Evolutionary conservation across 2,797 vertebrate genomes (phyloP), one percentile per base, ranked within the genome.

Genomic region (Argentina silus): DNA sequence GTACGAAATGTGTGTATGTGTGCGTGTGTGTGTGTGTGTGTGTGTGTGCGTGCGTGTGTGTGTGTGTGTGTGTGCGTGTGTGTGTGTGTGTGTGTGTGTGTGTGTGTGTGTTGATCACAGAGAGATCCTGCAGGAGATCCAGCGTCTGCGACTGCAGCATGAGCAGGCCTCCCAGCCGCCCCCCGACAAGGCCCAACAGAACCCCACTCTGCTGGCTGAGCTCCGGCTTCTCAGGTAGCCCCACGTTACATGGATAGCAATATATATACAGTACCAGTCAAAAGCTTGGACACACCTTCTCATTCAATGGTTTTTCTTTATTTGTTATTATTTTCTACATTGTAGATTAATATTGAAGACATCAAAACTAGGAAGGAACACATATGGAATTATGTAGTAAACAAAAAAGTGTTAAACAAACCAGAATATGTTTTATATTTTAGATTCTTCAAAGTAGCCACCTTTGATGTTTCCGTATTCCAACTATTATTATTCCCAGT

Each of bases 81-180:
- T 47, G 43, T n/a, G 9, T 65, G 4, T 63, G 61, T 42, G 21
- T 62, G 44, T 36, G 2, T 53, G 61, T 57, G 12, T n/a, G 43
- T 67, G 7, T 69, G 15, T 74, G 61, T 81, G 15, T 76, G 6
- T 50, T 42, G 48, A 59, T 72, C 14, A 21, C 87, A 95, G 94
- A 82, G 98, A 99, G 94, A 99, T 99, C 88, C 92, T 99, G 82
- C 97, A 97, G 91, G 98, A 99, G 94, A 99, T 99, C 82, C 98
- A 99, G 90, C 94, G 97, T 69, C 92, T 99, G 83, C 92, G 96
- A 51, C 92, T 98, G 73, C 97, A 99, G 72, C 98, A 99, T 0
- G 97, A 99, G 73, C 96, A 99, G 86, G 98, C 97, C 0, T 99
- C 98, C 76, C 95, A 97, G 86, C 95, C 95, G 44, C 96, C 96